Evolutionary conservation across 1,140 invertebrate species (phyloP).

Genomic region (Drosophila lacertosa): DNA sequence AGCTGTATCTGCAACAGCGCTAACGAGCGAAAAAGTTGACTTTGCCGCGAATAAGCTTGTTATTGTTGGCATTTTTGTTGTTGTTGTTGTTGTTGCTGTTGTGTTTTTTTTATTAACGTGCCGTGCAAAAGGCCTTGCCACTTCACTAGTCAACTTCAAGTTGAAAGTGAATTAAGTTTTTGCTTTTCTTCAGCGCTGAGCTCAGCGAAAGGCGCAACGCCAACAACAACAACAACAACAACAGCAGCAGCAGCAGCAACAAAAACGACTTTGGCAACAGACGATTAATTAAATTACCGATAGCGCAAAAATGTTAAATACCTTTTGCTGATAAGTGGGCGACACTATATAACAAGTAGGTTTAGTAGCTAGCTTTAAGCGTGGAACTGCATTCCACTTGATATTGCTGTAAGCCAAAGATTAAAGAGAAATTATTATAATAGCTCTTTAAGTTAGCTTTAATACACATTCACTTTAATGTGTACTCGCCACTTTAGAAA

Average conservation of each 20-base stretch:
- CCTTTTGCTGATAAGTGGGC: slow-evolving; percentile 41
- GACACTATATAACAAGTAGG: not conserved
- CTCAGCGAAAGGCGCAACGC: slow-evolving; percentile 44
- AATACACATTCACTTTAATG: not conserved
- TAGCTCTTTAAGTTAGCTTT: not conserved
- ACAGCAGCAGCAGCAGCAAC: slow-evolving; percentile 9
- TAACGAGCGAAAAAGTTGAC: slow-evolving; percentile 57
- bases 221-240: slow-evolving; percentile 7
- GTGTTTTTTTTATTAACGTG: slow-evolving; percentile 37
- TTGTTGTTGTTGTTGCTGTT: too few relatives aligned
- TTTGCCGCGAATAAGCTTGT: slow-evolving; percentile 40
- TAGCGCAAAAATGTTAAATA: slow-evolving; percentile 58
- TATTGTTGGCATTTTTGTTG: slow-evolving; percentile 46
- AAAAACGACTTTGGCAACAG: slow-evolving; percentile 23
- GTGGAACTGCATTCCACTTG: not conserved
- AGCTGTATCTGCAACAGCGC: slow-evolving; percentile 31
- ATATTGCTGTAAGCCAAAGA: not conserved
- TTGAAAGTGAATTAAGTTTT: slow-evolving; percentile 76
- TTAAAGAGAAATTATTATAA: too few relatives aligned
- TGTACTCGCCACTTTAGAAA: not conserved
- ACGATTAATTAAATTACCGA: slow-evolving; percentile 54
- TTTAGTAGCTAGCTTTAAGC: not conserved
- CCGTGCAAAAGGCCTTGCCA: slow-evolving; percentile 47
- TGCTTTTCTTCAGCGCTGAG: slow-evolving; percentile 52
- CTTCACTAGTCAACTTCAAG: slow-evolving; percentile 58